These are phyloP conservation scores for Melanocharis versteri DNA, from an alignment of 2,113 vertebrate species.

Conservation along the genomic window DNA sequence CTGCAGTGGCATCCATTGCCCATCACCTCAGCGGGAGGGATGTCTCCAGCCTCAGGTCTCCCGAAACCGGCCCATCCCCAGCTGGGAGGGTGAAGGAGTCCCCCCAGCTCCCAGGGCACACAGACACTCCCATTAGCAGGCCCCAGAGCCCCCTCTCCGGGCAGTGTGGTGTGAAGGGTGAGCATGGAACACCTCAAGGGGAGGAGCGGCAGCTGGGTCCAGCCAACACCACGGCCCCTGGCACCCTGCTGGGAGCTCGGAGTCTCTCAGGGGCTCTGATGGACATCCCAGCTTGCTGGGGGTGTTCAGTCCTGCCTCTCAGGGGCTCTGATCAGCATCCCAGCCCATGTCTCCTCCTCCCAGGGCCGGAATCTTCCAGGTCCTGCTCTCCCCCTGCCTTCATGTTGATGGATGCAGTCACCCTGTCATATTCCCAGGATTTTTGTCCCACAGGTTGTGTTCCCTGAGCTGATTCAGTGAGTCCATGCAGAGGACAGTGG, in stretches of 20 bases:
- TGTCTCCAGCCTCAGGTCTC: neutral
- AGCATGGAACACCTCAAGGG: neutral
- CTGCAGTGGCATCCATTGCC: neutral
- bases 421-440: neutral
- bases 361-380: neutral
- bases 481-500: no score
- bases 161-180: neutral
- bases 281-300: neutral
- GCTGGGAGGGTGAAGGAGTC: neutral
- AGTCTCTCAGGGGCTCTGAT: neutral
- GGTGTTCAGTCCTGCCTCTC: rapidly evolving
- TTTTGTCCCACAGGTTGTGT: neutral
- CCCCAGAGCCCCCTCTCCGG: rapidly evolving
- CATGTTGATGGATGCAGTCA: rapidly evolving
- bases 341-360: neutral
- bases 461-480: neutral
- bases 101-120: neutral
- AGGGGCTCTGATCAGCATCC: neutral
- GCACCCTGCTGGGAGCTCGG: neutral
- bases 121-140: rapidly evolving
- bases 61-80: rapidly evolving
- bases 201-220: neutral
- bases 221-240: rapidly evolving
- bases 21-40: rapidly evolving
- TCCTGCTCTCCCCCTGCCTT: neutral